Evolutionary conservation across 37 sponge, comb jelly and placozoan species (phyloP), one percentile per base, ranked within the genome.

Genomic region (Aplysina aerophoba): DNA sequence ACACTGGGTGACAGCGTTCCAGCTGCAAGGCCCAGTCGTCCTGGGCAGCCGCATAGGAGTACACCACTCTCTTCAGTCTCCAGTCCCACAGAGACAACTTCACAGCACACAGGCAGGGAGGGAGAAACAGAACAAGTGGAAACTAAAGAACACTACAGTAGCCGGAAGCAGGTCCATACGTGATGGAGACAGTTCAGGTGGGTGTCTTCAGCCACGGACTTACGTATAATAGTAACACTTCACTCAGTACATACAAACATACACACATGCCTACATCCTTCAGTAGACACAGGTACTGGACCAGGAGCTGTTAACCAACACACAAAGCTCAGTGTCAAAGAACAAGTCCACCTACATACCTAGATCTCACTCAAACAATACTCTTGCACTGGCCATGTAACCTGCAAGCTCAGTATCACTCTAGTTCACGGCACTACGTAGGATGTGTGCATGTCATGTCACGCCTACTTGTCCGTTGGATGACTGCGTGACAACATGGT

Each of bases 21-120:
- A 57, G 37, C 22, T 31, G 81, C 24, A 60, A 54, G 58, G 81
- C 59, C 81, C 56, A 57, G 59, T 57, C 59, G 6, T 57, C 57
- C 8, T 55, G 16, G 15, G 59, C 58, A 4, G 57, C 30, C 36
- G 55, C 55, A 35, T 69, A 69, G 17, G 11, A 34, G 6, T 31
- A 30, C 28, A 69, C 33, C 1, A 27, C 35, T 27, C 34, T 69
- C 71, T 35, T 24, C 28, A 11, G 34, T 6, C 71, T 69, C 71
- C 28, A 69, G 71, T 69, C 79, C 53, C 79, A 78, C 34, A 78
- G 22, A 78, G 55, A 33, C 53, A 78, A 39, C 55, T 72, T 17
- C 50, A 44, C 73, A 37, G 39, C 39, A 37, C 8, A 13, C 39
- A 37, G 14, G 36, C 8, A 13, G 36, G 14, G 73, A 72, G 36